Conservation (phyloP, 2,113 vertebrate species). For the Odontophorus gujanensis region DNA sequence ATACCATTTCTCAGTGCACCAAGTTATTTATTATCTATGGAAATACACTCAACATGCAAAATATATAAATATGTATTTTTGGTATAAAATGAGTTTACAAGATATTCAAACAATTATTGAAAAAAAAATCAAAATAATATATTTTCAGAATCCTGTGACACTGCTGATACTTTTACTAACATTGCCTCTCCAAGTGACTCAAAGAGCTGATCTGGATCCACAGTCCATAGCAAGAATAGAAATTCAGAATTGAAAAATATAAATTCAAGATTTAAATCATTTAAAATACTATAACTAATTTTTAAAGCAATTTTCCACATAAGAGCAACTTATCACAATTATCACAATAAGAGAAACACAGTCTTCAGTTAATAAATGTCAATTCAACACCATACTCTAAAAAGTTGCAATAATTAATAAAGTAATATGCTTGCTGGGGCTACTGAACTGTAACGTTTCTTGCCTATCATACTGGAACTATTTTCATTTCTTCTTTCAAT, state of each 20-base stretch:
- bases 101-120: not conserved
- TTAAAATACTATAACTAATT: not conserved
- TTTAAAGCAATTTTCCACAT: not conserved
- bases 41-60: not conserved
- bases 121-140: not conserved
- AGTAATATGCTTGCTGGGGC: not conserved
- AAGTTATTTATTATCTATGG: not conserved
- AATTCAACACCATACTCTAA: not conserved
- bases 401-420: not conserved
- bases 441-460: not conserved
- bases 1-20: not conserved
- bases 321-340: not conserved
- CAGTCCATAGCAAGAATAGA: not conserved
- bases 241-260: not conserved
- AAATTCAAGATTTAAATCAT: not conserved
- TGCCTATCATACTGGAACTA: not conserved
- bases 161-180: not conserved
- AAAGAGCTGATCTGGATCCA: not conserved
- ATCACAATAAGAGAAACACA: not conserved
- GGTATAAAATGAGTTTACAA: not conserved
- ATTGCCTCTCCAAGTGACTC: too few species aligned
- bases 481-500: not conserved
- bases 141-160: not conserved
- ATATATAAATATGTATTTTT: not conserved
- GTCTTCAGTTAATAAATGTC: not conserved